phyloP scores from a whole-genome alignment of 2,797 vertebrate genomes.

The Mus caroli region DNA sequence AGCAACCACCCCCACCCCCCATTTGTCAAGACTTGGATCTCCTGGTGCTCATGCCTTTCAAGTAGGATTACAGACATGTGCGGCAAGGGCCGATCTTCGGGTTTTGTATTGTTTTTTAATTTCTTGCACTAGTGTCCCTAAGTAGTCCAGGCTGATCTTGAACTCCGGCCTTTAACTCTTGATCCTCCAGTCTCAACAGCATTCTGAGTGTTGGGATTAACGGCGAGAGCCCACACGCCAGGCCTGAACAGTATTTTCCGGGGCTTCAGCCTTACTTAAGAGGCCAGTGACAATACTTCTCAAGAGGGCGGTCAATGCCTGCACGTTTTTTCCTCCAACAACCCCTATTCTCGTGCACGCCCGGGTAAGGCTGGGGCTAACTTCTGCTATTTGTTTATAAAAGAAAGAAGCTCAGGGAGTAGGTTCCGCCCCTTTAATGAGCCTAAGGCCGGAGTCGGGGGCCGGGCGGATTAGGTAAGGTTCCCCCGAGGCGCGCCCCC shows the following conservation, averaged over 20 bases:
- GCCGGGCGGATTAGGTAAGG: background rate
- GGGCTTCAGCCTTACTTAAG: background rate
- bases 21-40: background rate
- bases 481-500: background rate
- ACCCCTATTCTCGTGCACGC: constrained; percentile 12
- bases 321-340: constrained; percentile 4
- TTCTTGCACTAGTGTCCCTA: background rate
- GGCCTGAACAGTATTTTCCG: background rate
- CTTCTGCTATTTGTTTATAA: constrained; percentile 47
- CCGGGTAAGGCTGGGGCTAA: background rate
- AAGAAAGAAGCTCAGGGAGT: background rate
- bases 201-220: background rate
- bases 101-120: background rate
- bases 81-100: background rate
- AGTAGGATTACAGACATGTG: too few species aligned
- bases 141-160: background rate
- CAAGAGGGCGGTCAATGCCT: background rate
- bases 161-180: background rate
- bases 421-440: background rate
- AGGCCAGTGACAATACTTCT: background rate
- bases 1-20: background rate
- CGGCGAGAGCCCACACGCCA: background rate
- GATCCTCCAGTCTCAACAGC: background rate
- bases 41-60: background rate
- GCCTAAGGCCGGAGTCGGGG: background rate